phyloP scores from a whole-genome alignment of 2,113 vertebrate species.

The Sphaerodactylus townsendi region DNA sequence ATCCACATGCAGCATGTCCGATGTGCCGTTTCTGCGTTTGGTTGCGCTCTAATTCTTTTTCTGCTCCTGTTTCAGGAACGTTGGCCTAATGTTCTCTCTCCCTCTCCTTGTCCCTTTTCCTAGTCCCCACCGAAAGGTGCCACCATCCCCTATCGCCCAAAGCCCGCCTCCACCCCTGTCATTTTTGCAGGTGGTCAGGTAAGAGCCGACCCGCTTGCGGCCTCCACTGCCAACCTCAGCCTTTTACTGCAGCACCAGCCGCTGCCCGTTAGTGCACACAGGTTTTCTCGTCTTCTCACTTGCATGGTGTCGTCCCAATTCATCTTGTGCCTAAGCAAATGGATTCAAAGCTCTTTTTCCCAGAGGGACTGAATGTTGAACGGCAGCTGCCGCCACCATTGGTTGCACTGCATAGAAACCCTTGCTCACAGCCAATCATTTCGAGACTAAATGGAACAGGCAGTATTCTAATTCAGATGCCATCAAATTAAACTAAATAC shows the following conservation, averaged over 20 bases:
- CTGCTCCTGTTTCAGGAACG: constrained; percentile 66
- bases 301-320: constrained; percentile 74
- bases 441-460: rapidly evolving
- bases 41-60: constrained; percentile 62
- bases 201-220: constrained; percentile 93
- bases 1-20: not conserved
- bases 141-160: constrained; percentile 98
- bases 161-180: constrained; percentile 97
- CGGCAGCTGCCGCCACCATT: not conserved
- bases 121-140: constrained; percentile 99
- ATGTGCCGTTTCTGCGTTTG: not conserved
- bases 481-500: not conserved
- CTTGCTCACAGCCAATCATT: not conserved
- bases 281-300: constrained; percentile 92
- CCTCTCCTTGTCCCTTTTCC: constrained; percentile 85
- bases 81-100: constrained; percentile 84
- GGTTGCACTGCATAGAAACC: not conserved
- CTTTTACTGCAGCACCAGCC: constrained; percentile 96
- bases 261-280: constrained; percentile 99
- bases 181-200: constrained; percentile 99
- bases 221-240: constrained; percentile 90
- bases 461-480: not conserved
- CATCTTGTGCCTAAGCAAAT: not conserved
- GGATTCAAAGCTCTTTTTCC: constrained; percentile 66
- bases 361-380: not conserved